Base-by-base conservation (phyloP, 2,113 vertebrate species). In the Tringa solitaria region DNA sequence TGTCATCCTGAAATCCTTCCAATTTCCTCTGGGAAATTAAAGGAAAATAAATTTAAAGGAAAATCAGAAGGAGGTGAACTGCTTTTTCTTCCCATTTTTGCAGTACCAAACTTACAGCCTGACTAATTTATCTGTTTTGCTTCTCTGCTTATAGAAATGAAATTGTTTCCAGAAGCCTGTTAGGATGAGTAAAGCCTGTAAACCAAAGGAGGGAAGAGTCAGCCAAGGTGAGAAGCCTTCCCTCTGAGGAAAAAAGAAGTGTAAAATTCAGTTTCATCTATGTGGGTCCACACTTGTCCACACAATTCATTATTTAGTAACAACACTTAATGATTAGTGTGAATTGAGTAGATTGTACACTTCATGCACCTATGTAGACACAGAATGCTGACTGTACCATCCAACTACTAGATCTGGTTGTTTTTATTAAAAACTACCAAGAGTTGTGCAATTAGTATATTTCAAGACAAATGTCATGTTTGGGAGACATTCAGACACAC, bases 111-210 rank as follows among this genome's bases (percentile, higher is more conserved):
- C 22, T 21, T 79, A 39, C 15, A 73, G 70, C 76, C 50, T 86
- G 54, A 89, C 37, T 81, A 95, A 91, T 37, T 74, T 54, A 93
- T 88, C 32, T 76, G 41, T 43, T 96, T 85, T 87, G 5, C 74
- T 91, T 80, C 57, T 91, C 39, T 86, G 56, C 19, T 90, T 78
- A 67, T 41, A 64, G 10, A 79, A 81, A 81, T 35, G 5, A 84
- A 92, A 83, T 69, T 50, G 64, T 45, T 85, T 94, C 67, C 87
- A 95, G 67, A 83, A 79, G 45, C 43, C 79, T 8, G 3, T 89
- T 54, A 80, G 46, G 53, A 89, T 32, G 10, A 92, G 43, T 33
- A 82, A 24, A 18, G 26, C 33, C 65, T 59, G 46, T 26, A 80
- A 81, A 64, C 20, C 56, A 81, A 72, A 73, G 32, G 10, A 92